Percentiles rank a stretch among this genome's conserved stretches.
phyloP scores from a whole-genome alignment of 35 echinoderm and acorn worm species.

The Eucidaris tribuloides region DNA sequence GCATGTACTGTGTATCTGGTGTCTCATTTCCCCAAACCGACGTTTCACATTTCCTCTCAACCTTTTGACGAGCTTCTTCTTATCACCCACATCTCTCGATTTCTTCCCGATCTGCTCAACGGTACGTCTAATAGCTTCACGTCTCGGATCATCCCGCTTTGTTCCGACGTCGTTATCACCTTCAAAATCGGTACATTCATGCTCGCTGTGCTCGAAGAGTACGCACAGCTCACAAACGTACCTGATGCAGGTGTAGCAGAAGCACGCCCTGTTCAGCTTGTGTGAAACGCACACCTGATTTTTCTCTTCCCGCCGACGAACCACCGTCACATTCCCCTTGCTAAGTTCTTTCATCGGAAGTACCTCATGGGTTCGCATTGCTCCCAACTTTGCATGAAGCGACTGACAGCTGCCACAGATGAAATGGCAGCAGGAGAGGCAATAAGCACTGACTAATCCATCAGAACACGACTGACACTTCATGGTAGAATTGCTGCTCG shows the following conservation, averaged over 20 bases:
- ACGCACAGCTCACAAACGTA: not conserved
- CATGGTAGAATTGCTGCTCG: not conserved
- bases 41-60: not conserved
- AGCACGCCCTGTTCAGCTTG: not conserved
- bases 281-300: not conserved
- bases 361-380: conserved; percentile 4
- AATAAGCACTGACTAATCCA: not conserved
- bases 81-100: not conserved
- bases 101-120: not conserved
- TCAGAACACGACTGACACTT: not conserved
- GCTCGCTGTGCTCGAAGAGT: not conserved
- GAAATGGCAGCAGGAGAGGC: conserved; percentile 1
- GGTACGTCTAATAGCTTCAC: not conserved
- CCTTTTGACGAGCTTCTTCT: not conserved
- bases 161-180: not conserved
- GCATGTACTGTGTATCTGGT: not conserved
- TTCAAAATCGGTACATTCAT: not conserved
- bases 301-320: conserved; percentile 8
- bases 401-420: not conserved
- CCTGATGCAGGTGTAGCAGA: not conserved
- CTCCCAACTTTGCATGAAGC: not conserved
- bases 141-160: not conserved
- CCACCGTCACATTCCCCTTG: conserved; percentile 10
- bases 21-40: not conserved
- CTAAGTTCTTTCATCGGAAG: not conserved